A percentile compares a stretch with the other conserved stretches of the same genome.
phyloP scores from a whole-genome alignment of 2,113 vertebrate genomes.

The Atlantisia rogersi region DNA sequence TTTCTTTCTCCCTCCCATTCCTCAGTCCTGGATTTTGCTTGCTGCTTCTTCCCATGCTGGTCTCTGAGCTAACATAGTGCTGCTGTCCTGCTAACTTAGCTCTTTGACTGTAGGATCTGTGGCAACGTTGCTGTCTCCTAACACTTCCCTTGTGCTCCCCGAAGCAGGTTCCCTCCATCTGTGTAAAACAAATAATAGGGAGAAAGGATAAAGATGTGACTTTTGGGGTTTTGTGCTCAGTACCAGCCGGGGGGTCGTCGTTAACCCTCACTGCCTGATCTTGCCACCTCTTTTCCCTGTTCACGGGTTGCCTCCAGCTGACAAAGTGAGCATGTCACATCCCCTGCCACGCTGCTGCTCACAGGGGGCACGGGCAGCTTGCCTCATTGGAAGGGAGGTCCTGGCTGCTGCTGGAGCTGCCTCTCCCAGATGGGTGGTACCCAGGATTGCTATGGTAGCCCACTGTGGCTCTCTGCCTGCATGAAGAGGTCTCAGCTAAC shows the following conservation, averaged over 20 bases:
- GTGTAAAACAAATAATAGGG: not conserved
- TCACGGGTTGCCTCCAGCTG: not conserved
- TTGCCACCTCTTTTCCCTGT: not conserved
- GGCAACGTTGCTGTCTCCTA: not conserved
- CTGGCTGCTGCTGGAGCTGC: not conserved
- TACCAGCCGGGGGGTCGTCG: not conserved
- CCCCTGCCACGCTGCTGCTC: not conserved
- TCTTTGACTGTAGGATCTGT: not conserved
- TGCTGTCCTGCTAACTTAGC: not conserved
- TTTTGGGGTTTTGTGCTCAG: not conserved
- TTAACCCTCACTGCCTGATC: not conserved
- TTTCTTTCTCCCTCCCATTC: not conserved
- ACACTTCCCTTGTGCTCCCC: not conserved
- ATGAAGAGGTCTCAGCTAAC: not conserved
- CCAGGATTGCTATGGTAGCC: not conserved
- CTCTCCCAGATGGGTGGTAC: not conserved
- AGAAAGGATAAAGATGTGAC: not conserved
- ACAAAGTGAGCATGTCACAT: not conserved
- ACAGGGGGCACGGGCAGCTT: not conserved
- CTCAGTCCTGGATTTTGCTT: not conserved
- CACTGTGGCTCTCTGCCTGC: not conserved
- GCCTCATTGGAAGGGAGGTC: not conserved
- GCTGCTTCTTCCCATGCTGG: not conserved
- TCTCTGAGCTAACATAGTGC: not conserved
- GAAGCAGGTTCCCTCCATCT: not conserved